Base-by-base conservation (phyloP, 2,888 invertebrate species). In the Trissolcus japonicus region DNA sequence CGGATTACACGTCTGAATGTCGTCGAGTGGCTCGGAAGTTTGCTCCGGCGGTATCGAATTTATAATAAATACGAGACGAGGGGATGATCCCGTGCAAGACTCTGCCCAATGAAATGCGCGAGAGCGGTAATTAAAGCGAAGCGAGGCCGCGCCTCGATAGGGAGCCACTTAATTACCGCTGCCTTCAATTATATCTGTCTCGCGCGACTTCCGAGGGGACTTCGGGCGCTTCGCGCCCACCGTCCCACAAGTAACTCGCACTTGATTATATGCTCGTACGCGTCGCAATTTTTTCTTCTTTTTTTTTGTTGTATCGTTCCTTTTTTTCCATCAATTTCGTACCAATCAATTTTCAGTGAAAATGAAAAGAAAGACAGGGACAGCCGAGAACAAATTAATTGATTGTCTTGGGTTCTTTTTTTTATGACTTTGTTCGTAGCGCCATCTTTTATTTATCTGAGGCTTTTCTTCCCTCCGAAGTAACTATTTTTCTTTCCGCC, bases 101-200 rank as follows among this genome's bases (percentile, higher is more conserved):
- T 82, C 82, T 84, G 84, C 83, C 84, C 84, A 84, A 86, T 86
- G 86, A 85, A 84, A 85, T 83, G 84, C 84, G 82, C 80, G 83
- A 85, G 83, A 85, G 81, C 80, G 85, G 85, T 86, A 86, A 86
- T 86, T 86, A 86, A 86, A 86, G 85, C 83, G 85, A 84, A 82
- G 83, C 81, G 80, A 54, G 71, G 66, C 72, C 63, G 62, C 76
- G 81, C 74, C 80, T 81, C 81, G 80, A 81, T 82, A 79, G 83
- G 85, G 85, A 83, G 87, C 85, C 87, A 86, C 86, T 88, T 87
- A 86, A 87, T 87, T 87, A 86, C 85, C 86, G 85, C 85, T 81
- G 83, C 82, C 85, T 86, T 86, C 85, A 86, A 86, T 86, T 86
- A 86, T 85, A 84, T 83, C 84, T 84, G 85, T 85, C 84, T 86